Percentiles rank a stretch among this genome's conserved stretches.
These are phyloP conservation scores for Platysternon megacephalum DNA, from an alignment of 2,113 vertebrate genomes.

Conservation along the genomic window DNA sequence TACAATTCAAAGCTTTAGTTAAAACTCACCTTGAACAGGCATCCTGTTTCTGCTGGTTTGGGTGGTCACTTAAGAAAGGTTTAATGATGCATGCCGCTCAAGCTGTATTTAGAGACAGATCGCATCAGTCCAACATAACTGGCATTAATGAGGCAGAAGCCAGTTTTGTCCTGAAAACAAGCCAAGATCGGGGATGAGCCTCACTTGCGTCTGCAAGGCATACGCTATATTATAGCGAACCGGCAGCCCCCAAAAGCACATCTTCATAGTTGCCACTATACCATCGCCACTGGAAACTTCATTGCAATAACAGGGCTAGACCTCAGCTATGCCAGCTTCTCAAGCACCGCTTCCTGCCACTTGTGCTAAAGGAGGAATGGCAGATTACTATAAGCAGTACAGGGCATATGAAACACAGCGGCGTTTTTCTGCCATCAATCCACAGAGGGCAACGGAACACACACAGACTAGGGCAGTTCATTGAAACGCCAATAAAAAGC, in stretches of 20 bases:
- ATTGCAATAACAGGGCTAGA: background rate
- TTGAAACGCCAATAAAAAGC: fast-evolving
- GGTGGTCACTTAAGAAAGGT: background rate
- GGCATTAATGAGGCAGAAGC: background rate
- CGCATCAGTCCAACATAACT: background rate
- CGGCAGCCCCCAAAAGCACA: fast-evolving
- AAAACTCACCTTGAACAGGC: background rate
- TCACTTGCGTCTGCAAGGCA: fast-evolving
- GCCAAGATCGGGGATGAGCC: fast-evolving
- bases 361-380: fast-evolving
- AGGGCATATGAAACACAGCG: fast-evolving
- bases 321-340: fast-evolving
- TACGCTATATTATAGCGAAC: fast-evolving
- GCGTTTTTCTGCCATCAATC: background rate
- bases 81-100: background rate
- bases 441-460: background rate
- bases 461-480: fast-evolving
- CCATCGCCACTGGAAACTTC: fast-evolving
- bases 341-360: background rate
- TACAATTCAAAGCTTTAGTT: background rate
- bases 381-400: background rate
- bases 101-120: background rate
- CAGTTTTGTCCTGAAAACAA: fast-evolving
- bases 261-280: background rate
- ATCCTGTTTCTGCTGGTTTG: background rate